Base-by-base conservation (phyloP, 1,140 invertebrate genomes). In the Sminthurides bifidus region DNA sequence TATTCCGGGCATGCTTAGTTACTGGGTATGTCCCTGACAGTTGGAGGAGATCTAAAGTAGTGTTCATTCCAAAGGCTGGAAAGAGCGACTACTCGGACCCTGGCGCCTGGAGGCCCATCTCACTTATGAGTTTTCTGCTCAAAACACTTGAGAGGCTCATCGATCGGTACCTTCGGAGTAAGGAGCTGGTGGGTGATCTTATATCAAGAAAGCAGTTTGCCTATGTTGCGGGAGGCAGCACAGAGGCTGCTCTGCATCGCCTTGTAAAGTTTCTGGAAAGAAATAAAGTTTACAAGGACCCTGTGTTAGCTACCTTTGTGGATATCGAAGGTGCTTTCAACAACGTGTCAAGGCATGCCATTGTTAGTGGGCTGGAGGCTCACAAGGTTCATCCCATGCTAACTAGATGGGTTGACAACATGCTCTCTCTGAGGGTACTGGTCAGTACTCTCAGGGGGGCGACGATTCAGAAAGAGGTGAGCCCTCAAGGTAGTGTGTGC, bases 1-100 rank as follows among this genome's bases (percentile, higher is more conserved):
- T 52, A 4, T 21, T 4, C 10, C 37, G 45, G 12, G 50, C 35
- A n/a, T 61, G 55, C 27, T 17, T 58, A 14, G 1, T 33, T 3
- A 17, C 37, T 38, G 61, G 57, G 2, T 52, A 56, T 19, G 45
- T 52, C 0, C 61, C 56, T 0, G 21, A 1, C 1, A 8, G 0
- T 24, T 63, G 57, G 56, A 19, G 38, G 24, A 30, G 50, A 31
- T 30, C 45, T 2, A 56, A 29, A 38, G 56, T 45, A 8, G 27
- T 63, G 0, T 63, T 54, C 44, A 23, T 63, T 0, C 53, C 61
- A 2, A 63, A 59, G 38, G 56, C 57, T 2, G 57, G 54, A 1
- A 63, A 59, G 23, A 3, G 21, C 3, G 52, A 54, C 24, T 56
- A 59, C 40, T 10, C 35, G n/a, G 31, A 33, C 27, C 17, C 35